Base-by-base conservation (phyloP, 2,113 vertebrate species). In the Cisticola juncidis region DNA sequence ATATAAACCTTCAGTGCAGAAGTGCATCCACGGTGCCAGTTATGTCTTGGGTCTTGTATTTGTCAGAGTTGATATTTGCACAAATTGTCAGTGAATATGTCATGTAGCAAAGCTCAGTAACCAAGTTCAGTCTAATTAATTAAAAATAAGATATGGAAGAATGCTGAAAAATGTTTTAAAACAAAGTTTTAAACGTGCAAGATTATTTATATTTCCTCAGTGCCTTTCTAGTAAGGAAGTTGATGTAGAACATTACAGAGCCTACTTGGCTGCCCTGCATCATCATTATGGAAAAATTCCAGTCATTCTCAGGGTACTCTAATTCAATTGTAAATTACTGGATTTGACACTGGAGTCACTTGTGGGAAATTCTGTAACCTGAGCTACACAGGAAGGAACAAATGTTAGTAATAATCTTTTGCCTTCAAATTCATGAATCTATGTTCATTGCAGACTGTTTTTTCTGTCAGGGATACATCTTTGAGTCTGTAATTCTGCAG, bases 301-400 rank as follows among this genome's bases (percentile, higher is more conserved):
- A 64, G 4, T 90, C 35, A 66, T 93, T 92, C 57, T 93, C 47
- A 78, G 35, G 22, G 18, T 61, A 47, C 47, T 82, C 33, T 77
- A 58, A 44, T 88, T 96, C 47, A 74, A 28, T 60, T 68, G 16
- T 92, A 84, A 96, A 92, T 92, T 94, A 88, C 86, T 78, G 21
- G 56, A 81, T 68, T 86, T 96, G 92, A 95, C 79, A 74, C 13
- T 92, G 62, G 70, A 90, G 87, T 87, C 54, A 80, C 82, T 94
- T 94, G 87, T 93, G 72, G 88, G 72, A 94, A 95, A 84, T 90
- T 92, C 76, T 81, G 51, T 69, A 83, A 86, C 60, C 68, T 92
- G 85, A 88, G 60, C 51, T 81, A 81, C 56, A n/a, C 51, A 90
- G 69, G 72, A 93, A 88, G 29, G 56, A 79, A 86, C 92, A 86